Evolutionary conservation across 2,113 vertebrate species (phyloP).

Genomic region (Pelmatolapia mariae): DNA sequence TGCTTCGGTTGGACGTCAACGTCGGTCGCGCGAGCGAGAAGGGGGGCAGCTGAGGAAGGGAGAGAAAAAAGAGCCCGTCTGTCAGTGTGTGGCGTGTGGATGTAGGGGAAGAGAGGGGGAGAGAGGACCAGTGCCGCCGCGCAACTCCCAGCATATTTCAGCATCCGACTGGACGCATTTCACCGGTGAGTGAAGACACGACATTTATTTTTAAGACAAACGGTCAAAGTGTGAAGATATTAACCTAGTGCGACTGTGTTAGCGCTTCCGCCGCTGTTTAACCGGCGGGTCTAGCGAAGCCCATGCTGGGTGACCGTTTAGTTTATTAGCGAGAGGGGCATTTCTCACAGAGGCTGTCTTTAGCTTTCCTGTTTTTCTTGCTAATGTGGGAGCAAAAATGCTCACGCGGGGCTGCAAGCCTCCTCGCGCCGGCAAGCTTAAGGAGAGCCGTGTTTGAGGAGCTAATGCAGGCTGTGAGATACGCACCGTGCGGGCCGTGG

Average conservation of each 20-base stretch:
- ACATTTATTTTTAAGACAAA: neutral
- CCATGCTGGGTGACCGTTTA: neutral
- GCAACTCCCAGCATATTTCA: slow-evolving; percentile 23
- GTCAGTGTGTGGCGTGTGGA: slow-evolving; percentile 70
- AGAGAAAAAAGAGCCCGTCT: slow-evolving; percentile 57
- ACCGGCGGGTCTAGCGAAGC: neutral
- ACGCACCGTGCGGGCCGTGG: slow-evolving; percentile 32
- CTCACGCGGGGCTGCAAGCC: neutral
- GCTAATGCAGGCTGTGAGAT: slow-evolving; percentile 17
- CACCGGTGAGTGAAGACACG: slow-evolving; percentile 55
- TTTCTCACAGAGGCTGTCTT: neutral
- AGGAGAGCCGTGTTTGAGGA: slow-evolving; percentile 6
- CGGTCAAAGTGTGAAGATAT: neutral
- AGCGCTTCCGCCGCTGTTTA: neutral
- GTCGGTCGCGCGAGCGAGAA: slow-evolving; percentile 6
- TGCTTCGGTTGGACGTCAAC: slow-evolving; percentile 2
- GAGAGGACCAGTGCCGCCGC: slow-evolving; percentile 56
- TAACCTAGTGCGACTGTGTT: neutral
- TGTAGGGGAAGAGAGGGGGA: slow-evolving; percentile 62
- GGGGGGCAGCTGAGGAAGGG: neutral
- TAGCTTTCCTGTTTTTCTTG: neutral
- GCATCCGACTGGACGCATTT: slow-evolving; percentile 56
- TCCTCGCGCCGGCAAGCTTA: neutral
- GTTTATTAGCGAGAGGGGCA: neutral
- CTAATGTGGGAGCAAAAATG: neutral